Percentiles rank a stretch among this genome's conserved stretches.
These are phyloP conservation scores for Hydrocynus forskahlii DNA, from an alignment of 2,797 vertebrate species.

Conservation along the genomic window DNA sequence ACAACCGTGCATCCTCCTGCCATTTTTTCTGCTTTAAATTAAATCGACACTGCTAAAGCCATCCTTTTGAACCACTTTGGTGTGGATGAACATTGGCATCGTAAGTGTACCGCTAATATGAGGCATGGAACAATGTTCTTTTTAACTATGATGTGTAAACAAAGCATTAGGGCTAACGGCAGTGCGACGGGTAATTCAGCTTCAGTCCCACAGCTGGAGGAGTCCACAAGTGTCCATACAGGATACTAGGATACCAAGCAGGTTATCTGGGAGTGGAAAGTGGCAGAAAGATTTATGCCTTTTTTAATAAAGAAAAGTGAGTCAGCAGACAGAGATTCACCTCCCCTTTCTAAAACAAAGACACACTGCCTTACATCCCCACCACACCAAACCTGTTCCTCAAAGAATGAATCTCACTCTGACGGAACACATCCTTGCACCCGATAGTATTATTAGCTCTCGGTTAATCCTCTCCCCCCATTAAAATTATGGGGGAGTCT, in stretches of 20 bases:
- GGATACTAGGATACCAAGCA: not conserved
- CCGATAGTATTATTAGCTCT: not conserved
- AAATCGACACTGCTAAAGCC: too few species aligned
- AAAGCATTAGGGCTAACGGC: not conserved
- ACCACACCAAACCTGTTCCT: not conserved
- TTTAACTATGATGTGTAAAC: not conserved
- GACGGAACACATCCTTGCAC: not conserved
- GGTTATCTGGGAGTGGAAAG: slow-evolving; percentile 9
- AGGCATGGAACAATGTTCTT: not conserved
- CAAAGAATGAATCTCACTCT: not conserved
- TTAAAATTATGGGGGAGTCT: not conserved
- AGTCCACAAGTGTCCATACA: not conserved
- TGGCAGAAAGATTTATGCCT: slow-evolving; percentile 19
- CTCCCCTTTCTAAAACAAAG: slow-evolving; percentile 5
- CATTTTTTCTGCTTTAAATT: not conserved
- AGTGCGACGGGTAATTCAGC: not conserved
- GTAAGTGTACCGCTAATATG: too few species aligned
- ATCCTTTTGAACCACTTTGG: not conserved
- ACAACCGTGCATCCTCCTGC: not conserved
- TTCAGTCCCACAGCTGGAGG: not conserved
- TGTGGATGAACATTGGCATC: not conserved
- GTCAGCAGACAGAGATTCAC: slow-evolving; percentile 4
- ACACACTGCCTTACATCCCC: slow-evolving; percentile 1
- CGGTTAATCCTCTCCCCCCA: not conserved
- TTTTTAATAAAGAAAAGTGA: slow-evolving; percentile 21